Evolutionary conservation across 2,113 vertebrate genomes (phyloP).

Genomic region (Cichladusa arquata): DNA sequence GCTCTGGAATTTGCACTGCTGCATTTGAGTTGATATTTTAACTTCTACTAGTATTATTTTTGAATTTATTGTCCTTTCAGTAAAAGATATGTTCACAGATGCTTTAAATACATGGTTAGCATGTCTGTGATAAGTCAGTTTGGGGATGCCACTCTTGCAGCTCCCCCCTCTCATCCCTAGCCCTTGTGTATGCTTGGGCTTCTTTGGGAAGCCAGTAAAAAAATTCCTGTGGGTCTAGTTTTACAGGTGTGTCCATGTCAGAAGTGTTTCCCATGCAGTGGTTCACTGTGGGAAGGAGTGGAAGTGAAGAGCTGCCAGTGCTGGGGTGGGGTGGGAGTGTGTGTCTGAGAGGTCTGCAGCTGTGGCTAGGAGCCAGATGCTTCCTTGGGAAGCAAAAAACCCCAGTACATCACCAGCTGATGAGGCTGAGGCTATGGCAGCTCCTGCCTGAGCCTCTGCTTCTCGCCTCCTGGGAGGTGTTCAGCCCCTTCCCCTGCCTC

Average conservation of each 20-base stretch:
- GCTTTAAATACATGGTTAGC: background rate
- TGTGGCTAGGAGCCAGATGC: background rate
- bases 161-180: background rate
- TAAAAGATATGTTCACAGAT: background rate
- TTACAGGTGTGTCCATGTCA: background rate
- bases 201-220: background rate
- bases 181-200: background rate
- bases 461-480: too few relatives aligned
- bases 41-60: background rate
- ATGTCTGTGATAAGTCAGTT: background rate
- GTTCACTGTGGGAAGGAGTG: background rate
- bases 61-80: background rate
- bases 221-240: background rate
- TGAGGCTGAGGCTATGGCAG: background rate
- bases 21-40: background rate
- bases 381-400: background rate
- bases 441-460: background rate
- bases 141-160: background rate
- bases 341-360: background rate
- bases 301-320: background rate
- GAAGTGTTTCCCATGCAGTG: background rate
- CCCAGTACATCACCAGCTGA: background rate
- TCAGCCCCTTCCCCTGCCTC: background rate
- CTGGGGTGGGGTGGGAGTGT: background rate
- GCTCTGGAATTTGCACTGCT: background rate